Conservation (phyloP, 2,888 invertebrate genomes). For the Drosophila paranaensis region DNA sequence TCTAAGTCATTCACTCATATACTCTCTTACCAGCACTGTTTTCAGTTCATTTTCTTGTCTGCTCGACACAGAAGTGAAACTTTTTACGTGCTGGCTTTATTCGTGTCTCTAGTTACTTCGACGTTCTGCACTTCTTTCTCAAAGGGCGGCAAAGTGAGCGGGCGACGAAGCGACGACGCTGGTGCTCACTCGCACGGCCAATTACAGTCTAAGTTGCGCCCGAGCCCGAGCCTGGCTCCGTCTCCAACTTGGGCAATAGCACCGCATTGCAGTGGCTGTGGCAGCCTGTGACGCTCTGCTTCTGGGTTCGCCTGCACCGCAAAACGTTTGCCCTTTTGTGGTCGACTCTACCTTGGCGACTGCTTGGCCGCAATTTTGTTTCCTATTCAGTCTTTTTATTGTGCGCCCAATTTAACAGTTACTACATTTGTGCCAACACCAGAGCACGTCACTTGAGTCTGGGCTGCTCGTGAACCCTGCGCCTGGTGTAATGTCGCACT, state of each 20-base stretch:
- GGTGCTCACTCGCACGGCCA: constrained; percentile 73
- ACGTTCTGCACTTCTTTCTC: constrained; percentile 21
- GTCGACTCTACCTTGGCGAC: constrained; percentile 43
- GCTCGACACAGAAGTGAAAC: constrained; percentile 38
- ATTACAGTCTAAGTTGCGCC: constrained; percentile 66
- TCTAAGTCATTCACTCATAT: not conserved
- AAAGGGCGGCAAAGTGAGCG: not conserved
- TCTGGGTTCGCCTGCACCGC: constrained; percentile 40
- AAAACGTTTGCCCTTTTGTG: constrained; percentile 61
- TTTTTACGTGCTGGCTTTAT: constrained; percentile 54
- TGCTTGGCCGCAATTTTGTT: constrained; percentile 55
- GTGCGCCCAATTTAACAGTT: constrained; percentile 30
- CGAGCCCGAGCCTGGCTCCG: constrained; percentile 20
- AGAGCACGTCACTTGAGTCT: constrained; percentile 8
- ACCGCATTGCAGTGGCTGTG: constrained; percentile 52
- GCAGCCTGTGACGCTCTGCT: constrained; percentile 45
- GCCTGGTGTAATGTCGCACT: constrained; percentile 4
- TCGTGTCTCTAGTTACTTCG: constrained; percentile 28
- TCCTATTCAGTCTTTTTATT: constrained; percentile 3
- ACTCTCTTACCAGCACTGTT: not conserved
- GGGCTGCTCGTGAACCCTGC: constrained; percentile 1
- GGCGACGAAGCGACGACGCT: not conserved
- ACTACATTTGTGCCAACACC: constrained; percentile 21
- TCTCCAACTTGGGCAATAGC: constrained; percentile 37
- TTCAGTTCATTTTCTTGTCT: constrained; percentile 35